Evolutionary conservation across 2,113 vertebrate genomes (phyloP).

Genomic region (Corythaeola cristata): DNA sequence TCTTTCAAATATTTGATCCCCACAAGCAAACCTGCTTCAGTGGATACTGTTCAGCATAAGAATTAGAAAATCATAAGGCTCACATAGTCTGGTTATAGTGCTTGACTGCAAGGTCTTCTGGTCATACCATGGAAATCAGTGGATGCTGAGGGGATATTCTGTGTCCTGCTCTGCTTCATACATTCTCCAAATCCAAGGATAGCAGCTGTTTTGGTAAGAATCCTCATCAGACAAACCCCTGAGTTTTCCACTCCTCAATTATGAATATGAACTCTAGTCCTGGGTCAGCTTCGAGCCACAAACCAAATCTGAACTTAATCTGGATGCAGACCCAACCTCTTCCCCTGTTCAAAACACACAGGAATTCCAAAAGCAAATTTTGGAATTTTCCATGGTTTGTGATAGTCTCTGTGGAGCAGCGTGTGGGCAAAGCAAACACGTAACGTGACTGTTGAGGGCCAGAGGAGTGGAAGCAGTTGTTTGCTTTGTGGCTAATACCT

Average conservation of each 20-base stretch:
- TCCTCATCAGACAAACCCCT: background rate
- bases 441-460: background rate
- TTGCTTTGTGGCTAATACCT: conserved; percentile 16
- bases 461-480: background rate
- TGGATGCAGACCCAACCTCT: background rate
- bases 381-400: conserved; percentile 62
- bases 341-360: background rate
- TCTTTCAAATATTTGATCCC: background rate
- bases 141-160: background rate
- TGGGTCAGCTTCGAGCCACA: conserved; percentile 42
- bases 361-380: background rate
- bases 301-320: conserved; percentile 47
- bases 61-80: background rate
- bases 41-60: background rate
- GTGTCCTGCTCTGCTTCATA: background rate
- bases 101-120: background rate
- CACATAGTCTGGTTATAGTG: background rate
- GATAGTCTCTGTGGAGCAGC: conserved; percentile 6
- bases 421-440: conserved; percentile 13
- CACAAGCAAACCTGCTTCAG: background rate
- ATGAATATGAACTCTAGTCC: background rate
- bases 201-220: background rate
- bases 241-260: conserved; percentile 2
- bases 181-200: background rate
- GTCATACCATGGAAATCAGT: background rate